These are phyloP conservation scores for Drosophila erecta DNA, from an alignment of 1,140 invertebrate species.

Conservation along the genomic window DNA sequence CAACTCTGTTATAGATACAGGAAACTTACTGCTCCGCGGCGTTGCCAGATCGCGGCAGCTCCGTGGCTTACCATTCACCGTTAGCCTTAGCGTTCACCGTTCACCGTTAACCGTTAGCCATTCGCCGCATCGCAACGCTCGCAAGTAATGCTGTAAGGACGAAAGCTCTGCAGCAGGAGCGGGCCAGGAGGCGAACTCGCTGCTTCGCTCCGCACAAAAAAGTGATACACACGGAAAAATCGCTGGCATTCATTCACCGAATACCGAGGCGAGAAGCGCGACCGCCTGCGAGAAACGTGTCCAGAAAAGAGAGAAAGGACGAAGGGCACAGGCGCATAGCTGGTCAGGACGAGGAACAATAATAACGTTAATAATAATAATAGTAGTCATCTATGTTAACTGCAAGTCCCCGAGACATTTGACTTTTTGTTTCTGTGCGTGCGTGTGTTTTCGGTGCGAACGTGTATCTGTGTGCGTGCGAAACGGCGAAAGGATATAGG, in stretches of 20 bases:
- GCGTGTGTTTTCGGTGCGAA: background rate
- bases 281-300: slow-evolving; percentile 43
- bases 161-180: slow-evolving; percentile 55
- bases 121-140: slow-evolving; percentile 7
- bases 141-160: slow-evolving; percentile 59
- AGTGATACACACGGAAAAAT: slow-evolving; percentile 83
- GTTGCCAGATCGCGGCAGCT: slow-evolving; percentile 57
- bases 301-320: slow-evolving; percentile 1
- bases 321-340: background rate
- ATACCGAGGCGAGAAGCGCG: slow-evolving; percentile 65
- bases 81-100: slow-evolving; percentile 9
- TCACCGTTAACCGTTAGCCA: background rate
- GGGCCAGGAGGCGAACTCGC: slow-evolving; percentile 32
- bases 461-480: slow-evolving; percentile 4
- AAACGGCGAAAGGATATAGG: slow-evolving; percentile 14
- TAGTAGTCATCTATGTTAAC: slow-evolving; percentile 7
- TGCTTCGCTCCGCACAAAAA: slow-evolving; percentile 46
- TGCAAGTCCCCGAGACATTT: slow-evolving; percentile 5
- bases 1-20: slow-evolving; percentile 75
- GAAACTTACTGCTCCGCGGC: slow-evolving; percentile 37
- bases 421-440: slow-evolving; percentile 42
- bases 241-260: slow-evolving; percentile 75
- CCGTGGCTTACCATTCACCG: slow-evolving; percentile 24
- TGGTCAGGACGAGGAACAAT: slow-evolving; percentile 9
- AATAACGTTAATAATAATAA: background rate